These are phyloP conservation scores for Gymnodraco acuticeps DNA, from an alignment of 2,797 vertebrate species.

Conservation along the genomic window DNA sequence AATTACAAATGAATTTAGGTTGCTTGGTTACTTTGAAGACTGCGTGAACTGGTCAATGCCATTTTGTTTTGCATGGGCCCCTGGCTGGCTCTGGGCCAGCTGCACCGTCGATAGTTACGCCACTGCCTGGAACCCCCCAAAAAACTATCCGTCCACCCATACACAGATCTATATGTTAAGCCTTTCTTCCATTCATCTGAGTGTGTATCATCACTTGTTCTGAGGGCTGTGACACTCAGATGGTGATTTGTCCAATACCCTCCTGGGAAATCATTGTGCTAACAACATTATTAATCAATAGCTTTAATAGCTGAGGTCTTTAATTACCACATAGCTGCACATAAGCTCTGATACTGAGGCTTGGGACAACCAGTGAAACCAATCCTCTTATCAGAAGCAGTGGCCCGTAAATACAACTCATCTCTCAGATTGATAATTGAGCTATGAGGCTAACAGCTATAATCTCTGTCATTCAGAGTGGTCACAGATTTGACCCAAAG, in stretches of 20 bases:
- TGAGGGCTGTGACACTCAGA: slow-evolving; percentile 13
- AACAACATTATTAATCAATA: slow-evolving; percentile 50
- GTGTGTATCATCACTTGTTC: slow-evolving; percentile 6
- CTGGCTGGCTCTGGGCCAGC: too few relatives aligned
- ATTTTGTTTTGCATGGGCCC: too few relatives aligned
- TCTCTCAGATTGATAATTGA: slow-evolving; percentile 15
- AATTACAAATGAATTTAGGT: too few relatives aligned
- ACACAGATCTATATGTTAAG: not conserved
- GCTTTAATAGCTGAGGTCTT: slow-evolving; percentile 35
- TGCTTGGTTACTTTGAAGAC: too few relatives aligned
- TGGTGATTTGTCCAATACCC: slow-evolving; percentile 11
- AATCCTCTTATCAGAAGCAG: slow-evolving; percentile 2
- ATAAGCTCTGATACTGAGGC: slow-evolving; percentile 10
- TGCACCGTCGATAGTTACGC: too few relatives aligned
- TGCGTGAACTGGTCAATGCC: too few relatives aligned
- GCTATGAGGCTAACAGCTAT: not conserved
- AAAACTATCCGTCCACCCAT: not conserved
- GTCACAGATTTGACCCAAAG: not conserved
- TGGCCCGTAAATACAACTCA: not conserved
- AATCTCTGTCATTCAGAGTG: not conserved
- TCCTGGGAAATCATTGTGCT: slow-evolving; percentile 62
- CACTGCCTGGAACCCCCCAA: not conserved
- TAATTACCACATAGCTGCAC: slow-evolving; percentile 42
- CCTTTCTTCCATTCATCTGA: not conserved
- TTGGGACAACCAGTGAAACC: slow-evolving; percentile 23